phyloP scores from a whole-genome alignment of 2,888 invertebrate species.

The Leptarthrus brevirostris region DNA sequence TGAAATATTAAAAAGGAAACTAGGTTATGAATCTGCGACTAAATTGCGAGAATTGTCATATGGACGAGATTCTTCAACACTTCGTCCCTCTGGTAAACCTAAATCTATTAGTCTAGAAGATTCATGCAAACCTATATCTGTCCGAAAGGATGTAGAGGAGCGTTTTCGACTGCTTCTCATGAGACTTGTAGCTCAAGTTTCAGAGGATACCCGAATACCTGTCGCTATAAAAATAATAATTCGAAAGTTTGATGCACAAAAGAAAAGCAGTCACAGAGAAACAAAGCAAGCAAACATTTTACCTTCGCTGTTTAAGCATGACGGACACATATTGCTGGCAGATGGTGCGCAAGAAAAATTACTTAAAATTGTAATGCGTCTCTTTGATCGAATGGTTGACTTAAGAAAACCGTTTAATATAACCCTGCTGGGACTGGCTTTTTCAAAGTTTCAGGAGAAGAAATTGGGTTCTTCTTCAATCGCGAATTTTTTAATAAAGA shows the following conservation, averaged over 20 bases:
- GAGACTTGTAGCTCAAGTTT: slow-evolving; percentile 77
- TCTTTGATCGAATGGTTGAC: slow-evolving; percentile 80
- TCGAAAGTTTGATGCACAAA: slow-evolving; percentile 76
- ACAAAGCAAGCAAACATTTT: slow-evolving; percentile 80
- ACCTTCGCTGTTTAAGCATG: slow-evolving; percentile 72
- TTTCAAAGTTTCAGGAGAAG: slow-evolving; percentile 81
- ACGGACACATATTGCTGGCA: slow-evolving; percentile 66
- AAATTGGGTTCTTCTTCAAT: slow-evolving; percentile 78
- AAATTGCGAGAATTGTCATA: slow-evolving; percentile 77
- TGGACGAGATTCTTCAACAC: slow-evolving; percentile 79
- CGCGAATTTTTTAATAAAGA: slow-evolving; percentile 79
- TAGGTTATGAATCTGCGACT: slow-evolving; percentile 77
- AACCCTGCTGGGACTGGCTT: slow-evolving; percentile 82
- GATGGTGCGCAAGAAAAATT: slow-evolving; percentile 75
- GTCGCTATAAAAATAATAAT: slow-evolving; percentile 80
- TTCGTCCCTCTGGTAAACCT: slow-evolving; percentile 81
- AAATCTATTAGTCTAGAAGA: slow-evolving; percentile 85
- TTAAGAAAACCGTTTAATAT: slow-evolving; percentile 81
- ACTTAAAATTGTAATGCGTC: slow-evolving; percentile 76
- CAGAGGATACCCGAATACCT: slow-evolving; percentile 83
- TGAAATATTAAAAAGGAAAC: slow-evolving; percentile 72
- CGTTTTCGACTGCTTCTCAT: slow-evolving; percentile 77
- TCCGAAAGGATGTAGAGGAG: slow-evolving; percentile 79
- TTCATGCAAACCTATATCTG: slow-evolving; percentile 78
- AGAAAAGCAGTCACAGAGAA: slow-evolving; percentile 78